A percentile compares a stretch with the other conserved stretches of the same genome.
Evolutionary conservation across 2,888 invertebrate species (phyloP).

Genomic region (Lasioglossum figueresi): DNA sequence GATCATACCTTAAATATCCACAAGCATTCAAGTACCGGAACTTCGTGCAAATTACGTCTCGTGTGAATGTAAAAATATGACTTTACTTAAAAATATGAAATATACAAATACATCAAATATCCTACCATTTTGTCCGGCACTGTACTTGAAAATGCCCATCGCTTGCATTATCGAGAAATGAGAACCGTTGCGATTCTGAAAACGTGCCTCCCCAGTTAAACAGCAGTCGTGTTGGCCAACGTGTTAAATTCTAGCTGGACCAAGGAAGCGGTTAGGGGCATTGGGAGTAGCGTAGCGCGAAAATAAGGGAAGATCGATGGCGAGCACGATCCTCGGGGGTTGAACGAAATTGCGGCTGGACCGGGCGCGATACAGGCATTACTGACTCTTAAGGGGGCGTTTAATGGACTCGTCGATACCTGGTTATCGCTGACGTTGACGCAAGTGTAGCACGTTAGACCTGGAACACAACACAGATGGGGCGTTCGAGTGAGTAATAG

Average conservation of each 20-base stretch:
- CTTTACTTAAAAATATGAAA: too few species aligned
- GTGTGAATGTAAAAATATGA: too few species aligned
- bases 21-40: too few species aligned
- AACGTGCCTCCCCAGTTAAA: neutral
- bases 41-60: too few species aligned
- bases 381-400: slow-evolving; percentile 69
- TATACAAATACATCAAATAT: too few species aligned
- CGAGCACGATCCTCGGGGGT: slow-evolving; percentile 45
- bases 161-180: too few species aligned
- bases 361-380: slow-evolving; percentile 72
- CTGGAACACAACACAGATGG: slow-evolving; percentile 73
- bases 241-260: neutral
- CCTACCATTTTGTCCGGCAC: too few species aligned
- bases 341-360: slow-evolving; percentile 67
- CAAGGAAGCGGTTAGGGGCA: neutral
- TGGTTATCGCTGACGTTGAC: slow-evolving; percentile 88
- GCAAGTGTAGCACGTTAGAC: slow-evolving; percentile 87
- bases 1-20: too few species aligned
- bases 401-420: slow-evolving; percentile 79
- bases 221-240: neutral
- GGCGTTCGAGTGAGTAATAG: slow-evolving; percentile 64
- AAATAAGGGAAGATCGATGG: slow-evolving; percentile 65
- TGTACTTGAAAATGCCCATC: too few species aligned
- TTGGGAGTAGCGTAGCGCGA: neutral
- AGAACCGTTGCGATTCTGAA: too few species aligned